These are phyloP conservation scores for Myotis brandtii DNA, from an alignment of 2,113 vertebrate genomes.

Conservation along the genomic window DNA sequence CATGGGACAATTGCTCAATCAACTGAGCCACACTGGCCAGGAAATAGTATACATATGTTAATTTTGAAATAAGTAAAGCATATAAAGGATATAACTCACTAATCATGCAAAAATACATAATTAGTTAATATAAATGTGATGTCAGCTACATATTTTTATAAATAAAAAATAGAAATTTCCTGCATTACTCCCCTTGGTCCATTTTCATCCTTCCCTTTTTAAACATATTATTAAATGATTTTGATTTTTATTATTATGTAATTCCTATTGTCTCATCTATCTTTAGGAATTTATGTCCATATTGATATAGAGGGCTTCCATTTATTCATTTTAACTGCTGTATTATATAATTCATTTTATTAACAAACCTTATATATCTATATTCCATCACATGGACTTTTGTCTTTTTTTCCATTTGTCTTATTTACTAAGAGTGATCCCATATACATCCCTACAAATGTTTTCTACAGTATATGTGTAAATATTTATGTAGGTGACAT, in stretches of 20 bases:
- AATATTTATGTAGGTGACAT: background rate
- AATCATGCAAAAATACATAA: background rate
- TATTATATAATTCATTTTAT: background rate
- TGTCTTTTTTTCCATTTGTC: background rate
- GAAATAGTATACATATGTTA: background rate
- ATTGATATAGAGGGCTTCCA: background rate
- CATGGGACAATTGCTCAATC: no score
- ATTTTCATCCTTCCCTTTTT: background rate
- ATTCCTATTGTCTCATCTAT: background rate
- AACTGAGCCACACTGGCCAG: no score
- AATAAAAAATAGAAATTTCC: background rate
- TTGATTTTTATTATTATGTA: background rate
- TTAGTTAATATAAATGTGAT: background rate
- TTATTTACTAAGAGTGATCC: background rate
- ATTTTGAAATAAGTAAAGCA: background rate
- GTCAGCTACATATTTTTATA: background rate
- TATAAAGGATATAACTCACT: background rate
- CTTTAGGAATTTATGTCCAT: background rate
- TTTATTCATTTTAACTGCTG: background rate
- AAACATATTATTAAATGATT: background rate
- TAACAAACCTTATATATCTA: background rate
- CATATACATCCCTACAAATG: background rate
- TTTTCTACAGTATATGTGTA: background rate
- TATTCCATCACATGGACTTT: background rate
- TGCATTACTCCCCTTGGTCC: background rate